Percentiles rank a stretch among this genome's conserved stretches.
phyloP scores from a whole-genome alignment of 2,797 vertebrate genomes.

The Sitta carolinensis region DNA sequence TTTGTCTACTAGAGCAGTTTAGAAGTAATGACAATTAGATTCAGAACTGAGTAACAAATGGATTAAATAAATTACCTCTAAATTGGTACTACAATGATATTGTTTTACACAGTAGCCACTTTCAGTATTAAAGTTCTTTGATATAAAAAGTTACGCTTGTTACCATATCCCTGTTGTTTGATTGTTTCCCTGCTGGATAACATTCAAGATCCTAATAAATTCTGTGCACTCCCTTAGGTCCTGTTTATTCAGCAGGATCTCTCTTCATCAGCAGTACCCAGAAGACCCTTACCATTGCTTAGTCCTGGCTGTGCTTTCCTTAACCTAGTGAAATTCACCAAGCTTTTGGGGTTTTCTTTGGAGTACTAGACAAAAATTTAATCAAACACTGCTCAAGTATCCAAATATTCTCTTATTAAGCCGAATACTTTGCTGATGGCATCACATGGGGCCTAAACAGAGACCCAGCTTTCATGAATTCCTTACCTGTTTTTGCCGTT shows the following conservation, averaged over 20 bases:
- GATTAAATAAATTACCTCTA: not conserved
- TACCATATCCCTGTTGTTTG: not conserved
- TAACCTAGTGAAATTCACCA: not conserved
- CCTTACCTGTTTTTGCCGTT: constrained; percentile 90
- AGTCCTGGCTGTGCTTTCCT: not conserved
- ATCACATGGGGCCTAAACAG: not conserved
- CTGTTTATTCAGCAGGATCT: not conserved
- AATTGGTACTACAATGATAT: not conserved
- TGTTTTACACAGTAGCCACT: not conserved
- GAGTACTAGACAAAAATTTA: not conserved
- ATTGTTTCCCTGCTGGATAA: not conserved
- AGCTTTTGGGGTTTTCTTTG: not conserved
- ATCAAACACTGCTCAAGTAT: not conserved
- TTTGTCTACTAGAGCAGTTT: not conserved
- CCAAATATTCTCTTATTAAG: not conserved
- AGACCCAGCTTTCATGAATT: not conserved
- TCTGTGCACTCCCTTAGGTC: not conserved
- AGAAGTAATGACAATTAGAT: not conserved
- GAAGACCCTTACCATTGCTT: not conserved
- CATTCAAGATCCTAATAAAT: not conserved
- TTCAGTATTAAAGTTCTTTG: not conserved
- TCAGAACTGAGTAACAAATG: not conserved
- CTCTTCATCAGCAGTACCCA: not conserved
- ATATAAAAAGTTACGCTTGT: not conserved
- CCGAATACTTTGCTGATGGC: not conserved